Evolutionary conservation across 2,888 invertebrate species (phyloP).

Genomic region (Scaptodrosophila latifasciaeformis): DNA sequence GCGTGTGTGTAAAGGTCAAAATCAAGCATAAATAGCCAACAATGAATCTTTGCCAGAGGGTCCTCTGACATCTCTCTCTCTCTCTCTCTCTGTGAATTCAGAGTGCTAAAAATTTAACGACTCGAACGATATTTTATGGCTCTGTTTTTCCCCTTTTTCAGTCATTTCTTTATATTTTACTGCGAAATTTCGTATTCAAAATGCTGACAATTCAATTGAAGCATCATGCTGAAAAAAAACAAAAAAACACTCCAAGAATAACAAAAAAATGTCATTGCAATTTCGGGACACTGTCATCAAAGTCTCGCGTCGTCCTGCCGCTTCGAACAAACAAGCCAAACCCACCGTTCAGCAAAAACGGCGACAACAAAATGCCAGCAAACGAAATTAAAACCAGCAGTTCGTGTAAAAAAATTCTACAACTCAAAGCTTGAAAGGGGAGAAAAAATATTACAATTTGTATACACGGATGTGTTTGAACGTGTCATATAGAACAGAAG

Average conservation of each 20-base stretch:
- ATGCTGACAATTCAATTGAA: slow-evolving; percentile 59
- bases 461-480: slow-evolving; percentile 10
- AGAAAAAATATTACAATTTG: slow-evolving; percentile 46
- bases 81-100: not conserved
- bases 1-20: not conserved
- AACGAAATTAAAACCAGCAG: slow-evolving; percentile 51
- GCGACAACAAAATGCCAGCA: slow-evolving; percentile 10
- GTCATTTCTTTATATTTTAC: not conserved
- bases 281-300: slow-evolving; percentile 46
- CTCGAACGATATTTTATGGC: slow-evolving; percentile 36
- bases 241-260: not conserved
- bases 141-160: slow-evolving; percentile 14
- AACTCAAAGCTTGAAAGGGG: not conserved
- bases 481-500: slow-evolving; percentile 37
- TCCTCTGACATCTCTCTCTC: slow-evolving; percentile 13
- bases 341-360: not conserved
- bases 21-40: not conserved
- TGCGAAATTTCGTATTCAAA: slow-evolving; percentile 17
- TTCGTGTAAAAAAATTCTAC: not conserved
- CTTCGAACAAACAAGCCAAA: not conserved
- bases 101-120: slow-evolving; percentile 16
- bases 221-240: slow-evolving; percentile 13
- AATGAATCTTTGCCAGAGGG: too few species aligned
- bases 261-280: slow-evolving; percentile 23
- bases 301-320: not conserved